phyloP scores from a whole-genome alignment of 2,888 invertebrate genomes.

The Leptothorax acervorum region DNA sequence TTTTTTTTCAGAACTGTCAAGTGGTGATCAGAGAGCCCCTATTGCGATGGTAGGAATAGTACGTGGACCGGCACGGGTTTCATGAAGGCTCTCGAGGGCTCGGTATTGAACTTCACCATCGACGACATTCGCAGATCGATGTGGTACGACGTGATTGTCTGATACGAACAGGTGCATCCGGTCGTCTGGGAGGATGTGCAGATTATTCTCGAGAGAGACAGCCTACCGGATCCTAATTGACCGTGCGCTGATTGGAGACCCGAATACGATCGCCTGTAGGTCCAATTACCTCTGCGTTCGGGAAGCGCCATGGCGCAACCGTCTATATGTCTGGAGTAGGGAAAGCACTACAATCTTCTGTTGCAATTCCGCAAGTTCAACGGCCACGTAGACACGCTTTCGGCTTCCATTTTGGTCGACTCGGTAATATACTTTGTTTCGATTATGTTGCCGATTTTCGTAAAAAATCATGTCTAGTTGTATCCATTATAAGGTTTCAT shows the following conservation, averaged over 20 bases:
- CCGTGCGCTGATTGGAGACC: slow-evolving; percentile 93
- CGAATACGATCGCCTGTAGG: slow-evolving; percentile 91
- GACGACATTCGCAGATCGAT: slow-evolving; percentile 93
- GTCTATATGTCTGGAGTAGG: slow-evolving; percentile 95
- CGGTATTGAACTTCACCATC: slow-evolving; percentile 93
- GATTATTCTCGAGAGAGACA: too few relatives aligned
- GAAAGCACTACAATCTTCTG: slow-evolving; percentile 93
- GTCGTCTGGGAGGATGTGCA: too few relatives aligned
- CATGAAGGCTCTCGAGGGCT: slow-evolving; percentile 94
- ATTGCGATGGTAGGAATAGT: slow-evolving; percentile 90
- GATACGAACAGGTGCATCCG: too few relatives aligned
- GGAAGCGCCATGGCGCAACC: slow-evolving; percentile 92
- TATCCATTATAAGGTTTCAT: too few relatives aligned
- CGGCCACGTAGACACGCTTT: slow-evolving; percentile 89
- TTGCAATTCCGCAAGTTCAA: slow-evolving; percentile 94
- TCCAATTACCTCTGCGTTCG: slow-evolving; percentile 89
- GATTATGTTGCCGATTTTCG: not conserved
- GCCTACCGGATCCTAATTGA: too few relatives aligned
- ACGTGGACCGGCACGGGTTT: slow-evolving; percentile 98
- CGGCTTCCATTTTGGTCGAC: slow-evolving; percentile 96
- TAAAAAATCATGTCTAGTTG: not conserved
- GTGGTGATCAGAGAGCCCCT: slow-evolving; percentile 93
- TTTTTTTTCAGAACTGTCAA: slow-evolving; percentile 90
- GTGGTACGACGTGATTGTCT: slow-evolving; percentile 95
- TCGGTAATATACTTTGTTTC: slow-evolving; percentile 87